Conservation (phyloP, 2,888 invertebrate genomes). For the Cistogaster globosa region DNA sequence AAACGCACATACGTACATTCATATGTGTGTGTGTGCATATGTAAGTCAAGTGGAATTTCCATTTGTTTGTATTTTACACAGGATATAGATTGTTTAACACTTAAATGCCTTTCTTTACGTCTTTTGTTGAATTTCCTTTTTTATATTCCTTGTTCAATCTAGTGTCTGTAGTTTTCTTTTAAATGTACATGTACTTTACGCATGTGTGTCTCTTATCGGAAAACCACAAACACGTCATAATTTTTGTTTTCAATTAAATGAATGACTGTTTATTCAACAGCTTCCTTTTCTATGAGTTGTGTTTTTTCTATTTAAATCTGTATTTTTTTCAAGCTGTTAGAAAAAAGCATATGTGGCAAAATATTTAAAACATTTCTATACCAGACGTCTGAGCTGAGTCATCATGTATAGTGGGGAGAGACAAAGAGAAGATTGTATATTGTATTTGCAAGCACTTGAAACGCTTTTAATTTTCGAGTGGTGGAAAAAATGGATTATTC, state of each 20-base stretch:
- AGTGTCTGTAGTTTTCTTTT: conserved; percentile 3
- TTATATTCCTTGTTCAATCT: not conserved
- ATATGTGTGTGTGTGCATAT: too few species aligned
- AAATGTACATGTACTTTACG: too few species aligned
- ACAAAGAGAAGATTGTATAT: conserved; percentile 1
- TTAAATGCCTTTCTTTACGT: conserved; percentile 32
- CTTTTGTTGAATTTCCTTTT: conserved; percentile 7
- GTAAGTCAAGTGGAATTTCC: conserved; percentile 57
- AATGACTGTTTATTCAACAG: conserved; percentile 64
- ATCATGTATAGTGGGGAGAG: conserved; percentile 38
- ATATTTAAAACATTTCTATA: conserved; percentile 35
- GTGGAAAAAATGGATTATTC: not conserved
- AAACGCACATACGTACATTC: too few species aligned
- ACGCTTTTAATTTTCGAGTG: conserved; percentile 16
- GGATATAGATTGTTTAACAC: conserved; percentile 60
- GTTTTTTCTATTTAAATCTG: not conserved
- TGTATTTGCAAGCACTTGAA: conserved; percentile 23
- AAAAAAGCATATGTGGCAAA: conserved; percentile 32
- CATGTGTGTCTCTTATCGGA: conserved; percentile 25
- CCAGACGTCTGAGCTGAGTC: conserved; percentile 16
- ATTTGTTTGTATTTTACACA: conserved; percentile 38
- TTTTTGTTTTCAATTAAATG: conserved; percentile 40
- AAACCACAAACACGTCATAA: conserved; percentile 44
- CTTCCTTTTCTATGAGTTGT: conserved; percentile 36
- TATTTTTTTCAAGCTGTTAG: conserved; percentile 34